These are phyloP conservation scores for Heliocidaris tuberculata DNA, from an alignment of 35 echinoderm and acorn worm genomes.

Conservation along the genomic window DNA sequence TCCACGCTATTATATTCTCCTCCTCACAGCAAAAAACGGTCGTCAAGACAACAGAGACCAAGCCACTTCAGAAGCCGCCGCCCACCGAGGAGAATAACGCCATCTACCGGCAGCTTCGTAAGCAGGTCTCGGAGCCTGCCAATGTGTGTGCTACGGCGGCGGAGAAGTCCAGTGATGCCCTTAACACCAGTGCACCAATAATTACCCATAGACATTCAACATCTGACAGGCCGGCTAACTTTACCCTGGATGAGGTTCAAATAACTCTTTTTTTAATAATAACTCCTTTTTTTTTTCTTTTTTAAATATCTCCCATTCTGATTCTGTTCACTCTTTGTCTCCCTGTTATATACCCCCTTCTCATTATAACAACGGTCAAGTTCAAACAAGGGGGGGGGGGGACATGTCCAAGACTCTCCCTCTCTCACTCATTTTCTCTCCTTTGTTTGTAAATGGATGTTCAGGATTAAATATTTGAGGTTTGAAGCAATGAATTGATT, in stretches of 20 bases:
- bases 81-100: background rate
- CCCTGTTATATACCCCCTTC: background rate
- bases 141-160: conserved; percentile 3
- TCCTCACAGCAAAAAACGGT: conserved; percentile 24
- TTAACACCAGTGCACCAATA: background rate
- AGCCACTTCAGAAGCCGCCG: background rate
- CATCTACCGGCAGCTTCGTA: conserved; percentile 43
- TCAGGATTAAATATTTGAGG: no score
- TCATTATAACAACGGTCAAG: background rate
- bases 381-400: no score
- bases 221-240: background rate
- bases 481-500: no score
- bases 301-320: background rate
- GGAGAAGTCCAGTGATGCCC: background rate
- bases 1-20: background rate
- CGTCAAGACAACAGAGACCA: conserved; percentile 14
- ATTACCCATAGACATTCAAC: conserved; percentile 20
- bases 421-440: no score
- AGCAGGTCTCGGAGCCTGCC: conserved; percentile 35
- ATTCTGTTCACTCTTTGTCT: background rate
- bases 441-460: no score
- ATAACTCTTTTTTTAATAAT: background rate
- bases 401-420: no score
- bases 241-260: conserved; percentile 32
- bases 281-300: background rate